Conservation (phyloP, 2,797 vertebrate genomes). For the Chaetophractus vellerosus region DNA sequence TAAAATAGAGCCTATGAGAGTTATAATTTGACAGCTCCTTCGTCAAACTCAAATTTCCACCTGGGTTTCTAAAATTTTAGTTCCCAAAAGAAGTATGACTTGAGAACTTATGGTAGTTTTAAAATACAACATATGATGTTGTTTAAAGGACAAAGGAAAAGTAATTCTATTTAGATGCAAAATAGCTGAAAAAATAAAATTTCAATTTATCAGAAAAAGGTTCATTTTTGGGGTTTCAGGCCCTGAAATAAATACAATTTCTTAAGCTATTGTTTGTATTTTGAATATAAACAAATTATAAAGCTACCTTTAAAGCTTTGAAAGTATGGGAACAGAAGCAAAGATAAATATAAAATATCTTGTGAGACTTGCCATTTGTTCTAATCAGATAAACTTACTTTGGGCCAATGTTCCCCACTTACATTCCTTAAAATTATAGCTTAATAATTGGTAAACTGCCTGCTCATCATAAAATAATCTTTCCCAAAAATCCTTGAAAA, state of each 20-base stretch:
- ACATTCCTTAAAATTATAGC: neutral
- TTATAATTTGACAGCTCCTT: neutral
- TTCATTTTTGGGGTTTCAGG: neutral
- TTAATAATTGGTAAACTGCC: neutral
- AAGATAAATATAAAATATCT: neutral
- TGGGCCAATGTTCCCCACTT: neutral
- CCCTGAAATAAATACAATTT: slow-evolving; percentile 33
- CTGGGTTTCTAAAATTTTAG: neutral
- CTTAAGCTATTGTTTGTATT: slow-evolving; percentile 53
- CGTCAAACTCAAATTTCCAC: neutral
- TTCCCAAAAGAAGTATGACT: neutral
- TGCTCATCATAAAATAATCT: neutral
- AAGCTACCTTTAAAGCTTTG: slow-evolving; percentile 9
- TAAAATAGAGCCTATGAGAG: neutral
- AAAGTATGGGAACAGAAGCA: neutral
- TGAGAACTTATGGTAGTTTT: slow-evolving; percentile 15
- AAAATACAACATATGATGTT: slow-evolving; percentile 27
- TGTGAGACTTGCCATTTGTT: neutral
- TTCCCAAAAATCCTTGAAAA: slow-evolving; percentile 44
- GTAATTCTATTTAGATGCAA: neutral
- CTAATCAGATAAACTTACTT: neutral
- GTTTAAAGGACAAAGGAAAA: slow-evolving; percentile 30
- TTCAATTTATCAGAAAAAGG: slow-evolving; percentile 7
- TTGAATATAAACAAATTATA: neutral
- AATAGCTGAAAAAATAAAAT: slow-evolving; percentile 8